Evolutionary conservation across 2,888 invertebrate species (phyloP).

Genomic region (Oxyscelio sp.): DNA sequence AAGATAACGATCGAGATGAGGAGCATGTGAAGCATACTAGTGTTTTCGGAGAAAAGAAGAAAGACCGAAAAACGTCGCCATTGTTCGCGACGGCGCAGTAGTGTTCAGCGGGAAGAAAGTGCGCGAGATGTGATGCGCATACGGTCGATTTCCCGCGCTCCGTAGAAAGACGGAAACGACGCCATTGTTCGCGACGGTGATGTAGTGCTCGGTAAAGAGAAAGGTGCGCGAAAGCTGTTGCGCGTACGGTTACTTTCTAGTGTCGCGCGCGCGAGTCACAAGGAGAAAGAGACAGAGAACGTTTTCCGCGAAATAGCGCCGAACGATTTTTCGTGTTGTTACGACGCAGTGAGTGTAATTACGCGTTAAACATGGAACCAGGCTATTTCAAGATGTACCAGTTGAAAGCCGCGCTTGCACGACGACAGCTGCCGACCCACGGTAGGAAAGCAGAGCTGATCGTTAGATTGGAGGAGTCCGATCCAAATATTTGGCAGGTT

Average conservation of each 20-base stretch:
- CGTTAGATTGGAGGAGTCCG: background rate
- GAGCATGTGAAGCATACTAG: background rate
- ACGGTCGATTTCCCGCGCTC: too few relatives aligned
- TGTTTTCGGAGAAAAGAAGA: background rate
- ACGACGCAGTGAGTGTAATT: background rate
- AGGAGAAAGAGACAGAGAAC: too few relatives aligned
- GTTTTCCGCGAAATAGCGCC: too few relatives aligned
- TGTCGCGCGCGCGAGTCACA: too few relatives aligned
- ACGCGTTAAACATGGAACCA: background rate
- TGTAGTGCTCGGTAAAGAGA: too few relatives aligned
- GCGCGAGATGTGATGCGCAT: too few relatives aligned
- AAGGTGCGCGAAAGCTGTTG: too few relatives aligned
- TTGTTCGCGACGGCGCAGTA: too few relatives aligned
- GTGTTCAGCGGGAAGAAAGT: too few relatives aligned
- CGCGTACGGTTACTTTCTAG: too few relatives aligned
- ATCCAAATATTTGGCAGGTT: background rate
- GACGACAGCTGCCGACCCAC: background rate
- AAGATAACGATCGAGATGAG: background rate
- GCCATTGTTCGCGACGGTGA: too few relatives aligned
- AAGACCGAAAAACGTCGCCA: background rate
- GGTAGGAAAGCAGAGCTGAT: constrained; percentile 1
- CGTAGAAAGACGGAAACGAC: too few relatives aligned
- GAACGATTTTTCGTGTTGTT: background rate
- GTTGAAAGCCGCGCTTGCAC: background rate
- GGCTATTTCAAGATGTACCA: background rate